Percentiles rank a stretch among this genome's conserved stretches.
phyloP scores from a whole-genome alignment of 2,797 vertebrate species.

The Alectoris magna region DNA sequence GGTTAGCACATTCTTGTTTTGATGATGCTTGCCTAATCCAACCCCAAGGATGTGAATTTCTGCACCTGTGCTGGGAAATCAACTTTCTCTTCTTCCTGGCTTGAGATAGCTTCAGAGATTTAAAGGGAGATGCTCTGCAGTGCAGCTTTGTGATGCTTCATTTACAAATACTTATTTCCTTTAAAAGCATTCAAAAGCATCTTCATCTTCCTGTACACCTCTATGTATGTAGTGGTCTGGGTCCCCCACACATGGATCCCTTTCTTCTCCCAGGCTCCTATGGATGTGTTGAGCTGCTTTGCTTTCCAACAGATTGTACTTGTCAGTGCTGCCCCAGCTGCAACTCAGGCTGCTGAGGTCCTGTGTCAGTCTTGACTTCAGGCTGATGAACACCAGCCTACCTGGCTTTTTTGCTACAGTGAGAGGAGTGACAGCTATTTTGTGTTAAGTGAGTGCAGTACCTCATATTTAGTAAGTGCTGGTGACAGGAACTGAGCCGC shows the following conservation, averaged over 20 bases:
- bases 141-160: rapidly evolving
- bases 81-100: neutral
- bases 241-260: neutral
- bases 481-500: neutral
- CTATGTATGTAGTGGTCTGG: neutral
- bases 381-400: constrained; percentile 45
- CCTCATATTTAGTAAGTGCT: constrained; percentile 27
- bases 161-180: neutral
- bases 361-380: neutral
- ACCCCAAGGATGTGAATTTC: neutral
- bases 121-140: neutral
- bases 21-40: neutral
- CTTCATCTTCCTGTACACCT: neutral
- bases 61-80: neutral
- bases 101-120: rapidly evolving
- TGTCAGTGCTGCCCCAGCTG: neutral
- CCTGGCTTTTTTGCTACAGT: neutral
- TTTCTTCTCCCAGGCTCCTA: neutral
- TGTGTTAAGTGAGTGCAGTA: neutral
- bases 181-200: neutral
- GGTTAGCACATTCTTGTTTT: neutral
- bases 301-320: neutral
- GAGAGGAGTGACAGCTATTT: constrained; percentile 8
- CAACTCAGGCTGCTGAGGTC: neutral
- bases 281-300: neutral